Conservation (phyloP, 2,113 vertebrate genomes). For the Semicossyphus pulcher region DNA sequence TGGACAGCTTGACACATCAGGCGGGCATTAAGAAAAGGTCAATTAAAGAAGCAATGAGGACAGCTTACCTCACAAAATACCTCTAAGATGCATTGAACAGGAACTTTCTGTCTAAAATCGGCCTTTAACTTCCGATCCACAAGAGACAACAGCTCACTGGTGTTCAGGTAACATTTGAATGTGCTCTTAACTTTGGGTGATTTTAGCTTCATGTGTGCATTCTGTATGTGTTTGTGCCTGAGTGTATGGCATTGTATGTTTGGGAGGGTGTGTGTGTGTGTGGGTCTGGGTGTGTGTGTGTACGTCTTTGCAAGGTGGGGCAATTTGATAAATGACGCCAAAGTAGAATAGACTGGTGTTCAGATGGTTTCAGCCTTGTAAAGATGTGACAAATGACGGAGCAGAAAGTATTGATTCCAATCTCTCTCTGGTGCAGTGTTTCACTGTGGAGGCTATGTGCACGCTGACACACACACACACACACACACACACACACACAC, state of each 20-base stretch:
- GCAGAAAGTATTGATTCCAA: conserved; percentile 98
- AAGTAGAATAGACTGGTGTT: conserved; percentile 97
- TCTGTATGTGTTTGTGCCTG: conserved; percentile 21
- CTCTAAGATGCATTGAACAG: background rate
- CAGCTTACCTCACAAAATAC: background rate
- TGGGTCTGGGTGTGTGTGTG: conserved; percentile 12
- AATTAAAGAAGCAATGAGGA: background rate
- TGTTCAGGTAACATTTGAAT: background rate
- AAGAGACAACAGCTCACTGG: background rate
- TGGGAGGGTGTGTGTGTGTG: background rate
- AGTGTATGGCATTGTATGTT: conserved; percentile 13
- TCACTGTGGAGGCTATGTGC: conserved; percentile 88
- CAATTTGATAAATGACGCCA: conserved; percentile 93
- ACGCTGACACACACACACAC: conserved; percentile 34
- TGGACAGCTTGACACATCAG: background rate
- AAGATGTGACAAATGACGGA: conserved; percentile 99
- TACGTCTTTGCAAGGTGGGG: conserved; percentile 61
- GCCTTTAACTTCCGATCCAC: background rate
- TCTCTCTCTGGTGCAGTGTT: conserved; percentile 94
- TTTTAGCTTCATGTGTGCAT: background rate
- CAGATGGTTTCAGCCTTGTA: conserved; percentile 93
- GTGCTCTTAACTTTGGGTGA: conserved; percentile 7
- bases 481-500: conserved; percentile 30
- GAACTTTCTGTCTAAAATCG: background rate
- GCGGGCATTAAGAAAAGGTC: background rate